Evolutionary conservation across 2,888 invertebrate species (phyloP).

Genomic region (Lottia scabra): DNA sequence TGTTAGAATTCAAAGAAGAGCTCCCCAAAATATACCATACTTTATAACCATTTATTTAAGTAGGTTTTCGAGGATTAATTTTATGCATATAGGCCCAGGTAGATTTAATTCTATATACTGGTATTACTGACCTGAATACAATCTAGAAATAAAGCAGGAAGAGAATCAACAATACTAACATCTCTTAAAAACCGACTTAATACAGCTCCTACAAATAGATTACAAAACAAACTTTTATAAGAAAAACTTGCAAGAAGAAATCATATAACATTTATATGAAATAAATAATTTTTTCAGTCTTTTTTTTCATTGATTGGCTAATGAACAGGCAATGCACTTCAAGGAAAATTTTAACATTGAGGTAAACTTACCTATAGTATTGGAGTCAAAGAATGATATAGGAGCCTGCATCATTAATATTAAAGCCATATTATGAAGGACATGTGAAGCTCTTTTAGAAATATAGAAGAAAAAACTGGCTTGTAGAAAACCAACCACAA

Average conservation of each 20-base stretch:
- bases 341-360: neutral
- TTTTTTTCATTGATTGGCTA: too few species aligned
- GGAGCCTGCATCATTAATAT: constrained; percentile 43
- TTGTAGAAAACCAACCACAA: constrained; percentile 41
- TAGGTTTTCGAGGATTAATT: too few species aligned
- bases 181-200: constrained; percentile 44
- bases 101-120: too few species aligned
- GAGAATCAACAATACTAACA: constrained; percentile 42
- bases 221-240: neutral
- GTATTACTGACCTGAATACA: constrained; percentile 39
- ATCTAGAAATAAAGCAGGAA: constrained; percentile 47
- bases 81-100: too few species aligned
- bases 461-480: constrained; percentile 40
- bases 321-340: too few species aligned
- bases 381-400: constrained; percentile 38
- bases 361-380: constrained; percentile 29
- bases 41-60: too few species aligned
- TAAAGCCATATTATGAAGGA: constrained; percentile 40
- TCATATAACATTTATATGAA: too few species aligned
- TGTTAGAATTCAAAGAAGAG: too few species aligned
- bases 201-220: constrained; percentile 34
- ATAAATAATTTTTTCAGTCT: too few species aligned
- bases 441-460: constrained; percentile 30
- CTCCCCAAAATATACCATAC: too few species aligned
- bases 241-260: too few species aligned